Evolutionary conservation across 1,140 invertebrate genomes (phyloP).

Genomic region (Bemisia tabaci): DNA sequence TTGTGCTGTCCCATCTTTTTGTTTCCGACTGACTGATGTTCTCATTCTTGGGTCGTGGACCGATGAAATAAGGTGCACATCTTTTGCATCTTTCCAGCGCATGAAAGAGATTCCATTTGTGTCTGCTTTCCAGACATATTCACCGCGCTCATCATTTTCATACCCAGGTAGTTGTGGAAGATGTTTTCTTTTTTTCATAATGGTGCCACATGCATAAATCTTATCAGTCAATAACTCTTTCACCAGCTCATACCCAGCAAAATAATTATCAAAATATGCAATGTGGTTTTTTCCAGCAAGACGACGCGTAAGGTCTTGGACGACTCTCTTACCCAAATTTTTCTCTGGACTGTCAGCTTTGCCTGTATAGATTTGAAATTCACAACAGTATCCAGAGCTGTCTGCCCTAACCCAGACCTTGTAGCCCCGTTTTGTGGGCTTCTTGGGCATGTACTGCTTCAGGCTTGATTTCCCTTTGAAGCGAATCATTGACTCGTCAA

Average conservation of each 20-base stretch:
- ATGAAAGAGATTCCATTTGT: not conserved
- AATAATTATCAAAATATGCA: slow-evolving; percentile 23
- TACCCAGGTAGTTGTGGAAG: slow-evolving; percentile 17
- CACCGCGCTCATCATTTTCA: slow-evolving; percentile 18
- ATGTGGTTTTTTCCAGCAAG: slow-evolving; percentile 19
- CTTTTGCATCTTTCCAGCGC: not conserved
- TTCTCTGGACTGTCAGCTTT: slow-evolving; percentile 18
- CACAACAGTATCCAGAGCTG: slow-evolving; percentile 12
- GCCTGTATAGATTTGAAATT: slow-evolving; percentile 21
- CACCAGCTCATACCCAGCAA: slow-evolving; percentile 16
- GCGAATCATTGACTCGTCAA: slow-evolving; percentile 23
- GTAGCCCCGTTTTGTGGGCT: slow-evolving; percentile 20
- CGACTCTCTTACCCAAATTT: slow-evolving; percentile 19
- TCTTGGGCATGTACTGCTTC: slow-evolving; percentile 23
- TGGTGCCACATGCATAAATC: slow-evolving; percentile 21
- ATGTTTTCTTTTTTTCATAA: slow-evolving; percentile 18
- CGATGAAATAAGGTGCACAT: slow-evolving; percentile 21
- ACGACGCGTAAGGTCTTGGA: slow-evolving; percentile 17
- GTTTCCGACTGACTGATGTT: slow-evolving; percentile 16
- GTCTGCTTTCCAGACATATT: slow-evolving; percentile 17
- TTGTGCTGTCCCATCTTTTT: slow-evolving; percentile 22
- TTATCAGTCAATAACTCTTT: slow-evolving; percentile 13
- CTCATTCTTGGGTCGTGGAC: slow-evolving; percentile 18
- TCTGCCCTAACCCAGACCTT: slow-evolving; percentile 19
- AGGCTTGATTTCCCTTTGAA: slow-evolving; percentile 21